These are phyloP conservation scores for Acrobasis consociella DNA, from an alignment of 2,888 invertebrate species.

Conservation along the genomic window DNA sequence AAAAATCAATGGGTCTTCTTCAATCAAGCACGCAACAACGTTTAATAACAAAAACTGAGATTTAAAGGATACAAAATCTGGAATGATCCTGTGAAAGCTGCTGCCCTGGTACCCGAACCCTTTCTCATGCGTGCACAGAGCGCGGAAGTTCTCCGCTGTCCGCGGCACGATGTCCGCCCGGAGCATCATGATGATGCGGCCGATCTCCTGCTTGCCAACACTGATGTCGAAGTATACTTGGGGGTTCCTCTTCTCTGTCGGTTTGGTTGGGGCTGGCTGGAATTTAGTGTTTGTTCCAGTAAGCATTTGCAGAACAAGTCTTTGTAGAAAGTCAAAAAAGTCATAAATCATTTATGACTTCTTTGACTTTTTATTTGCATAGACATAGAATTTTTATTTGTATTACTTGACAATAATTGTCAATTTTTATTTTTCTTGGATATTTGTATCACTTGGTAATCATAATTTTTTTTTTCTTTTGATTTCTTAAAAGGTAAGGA, in stretches of 20 bases:
- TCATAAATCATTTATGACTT: no score
- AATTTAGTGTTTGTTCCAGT: slow-evolving; percentile 27
- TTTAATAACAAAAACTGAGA: no score
- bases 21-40: no score
- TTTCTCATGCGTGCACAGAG: slow-evolving; percentile 97
- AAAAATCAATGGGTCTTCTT: no score
- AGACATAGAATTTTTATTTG: no score
- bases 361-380: no score
- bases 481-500: no score
- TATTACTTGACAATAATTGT: no score
- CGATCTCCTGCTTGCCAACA: slow-evolving; percentile 93
- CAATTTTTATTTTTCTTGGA: no score
- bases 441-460: no score
- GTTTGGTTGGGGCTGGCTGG: slow-evolving; percentile 57
- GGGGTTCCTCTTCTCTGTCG: slow-evolving; percentile 85
- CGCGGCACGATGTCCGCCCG: slow-evolving; percentile 96
- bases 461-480: no score
- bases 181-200: slow-evolving; percentile 95
- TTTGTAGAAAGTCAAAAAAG: no score
- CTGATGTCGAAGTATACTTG: slow-evolving; percentile 98
- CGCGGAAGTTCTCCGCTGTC: slow-evolving; percentile 97
- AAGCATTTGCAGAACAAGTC: background rate
- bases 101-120: slow-evolving; percentile 98
- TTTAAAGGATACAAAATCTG: slow-evolving; percentile 97
- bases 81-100: slow-evolving; percentile 95